Conservation (phyloP, 2,797 vertebrate genomes). For the Loriculus beryllinus region DNA sequence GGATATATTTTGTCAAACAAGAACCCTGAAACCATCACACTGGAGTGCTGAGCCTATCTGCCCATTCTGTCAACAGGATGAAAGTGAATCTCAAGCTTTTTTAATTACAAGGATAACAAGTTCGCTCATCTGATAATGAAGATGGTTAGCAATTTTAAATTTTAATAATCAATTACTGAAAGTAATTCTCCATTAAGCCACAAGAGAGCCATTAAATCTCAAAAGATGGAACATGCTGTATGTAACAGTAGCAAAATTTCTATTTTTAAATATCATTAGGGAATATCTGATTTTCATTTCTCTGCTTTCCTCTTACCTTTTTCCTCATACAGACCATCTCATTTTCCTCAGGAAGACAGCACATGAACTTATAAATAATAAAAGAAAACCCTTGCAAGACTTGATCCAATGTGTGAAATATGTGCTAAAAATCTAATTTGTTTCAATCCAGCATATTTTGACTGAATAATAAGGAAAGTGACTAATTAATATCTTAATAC, state of each 20-base stretch:
- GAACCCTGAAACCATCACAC: slow-evolving; percentile 77
- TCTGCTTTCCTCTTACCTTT: slow-evolving; percentile 87
- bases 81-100: slow-evolving; percentile 89
- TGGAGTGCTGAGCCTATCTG: slow-evolving; percentile 73
- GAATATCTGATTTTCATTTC: slow-evolving; percentile 86
- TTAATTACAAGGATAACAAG: slow-evolving; percentile 98
- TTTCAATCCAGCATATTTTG: slow-evolving; percentile 78
- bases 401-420: slow-evolving; percentile 79
- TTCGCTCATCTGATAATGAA: slow-evolving; percentile 95
- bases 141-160: slow-evolving; percentile 97
- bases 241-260: slow-evolving; percentile 86
- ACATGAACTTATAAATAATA: slow-evolving; percentile 84
- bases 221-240: slow-evolving; percentile 88
- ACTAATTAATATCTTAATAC: slow-evolving; percentile 78
- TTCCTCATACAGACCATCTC: slow-evolving; percentile 85
- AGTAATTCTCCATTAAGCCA: slow-evolving; percentile 96
- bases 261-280: slow-evolving; percentile 94
- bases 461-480: slow-evolving; percentile 77
- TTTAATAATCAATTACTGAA: slow-evolving; percentile 99
- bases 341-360: slow-evolving; percentile 82
- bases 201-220: slow-evolving; percentile 98
- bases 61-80: slow-evolving; percentile 84
- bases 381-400: slow-evolving; percentile 80
- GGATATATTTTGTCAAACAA: slow-evolving; percentile 85
- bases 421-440: slow-evolving; percentile 82